Evolutionary conservation across 2,797 vertebrate species (phyloP), one percentile per base, ranked within the genome.

Genomic region (Uromys caudimaculatus): DNA sequence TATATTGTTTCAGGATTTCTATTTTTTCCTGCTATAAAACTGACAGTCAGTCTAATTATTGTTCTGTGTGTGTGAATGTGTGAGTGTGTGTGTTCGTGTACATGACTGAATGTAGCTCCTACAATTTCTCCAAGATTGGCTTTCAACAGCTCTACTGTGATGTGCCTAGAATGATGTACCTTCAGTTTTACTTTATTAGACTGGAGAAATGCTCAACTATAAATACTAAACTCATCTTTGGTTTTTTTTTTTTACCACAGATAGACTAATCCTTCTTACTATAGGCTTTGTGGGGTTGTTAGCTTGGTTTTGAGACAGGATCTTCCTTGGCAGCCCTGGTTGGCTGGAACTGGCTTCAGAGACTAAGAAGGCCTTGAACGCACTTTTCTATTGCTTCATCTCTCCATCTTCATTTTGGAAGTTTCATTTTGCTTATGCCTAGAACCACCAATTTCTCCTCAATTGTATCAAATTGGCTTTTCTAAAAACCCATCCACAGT

Each of bases 171-270:
- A n/a, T 58, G 6, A 58, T 58, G 56, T 56, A 76, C 10, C 8
- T 52, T 52, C 32, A 64, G n/a, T 78, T 64, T 79, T 64, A 19
- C 27, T 82, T 88, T 67, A 92, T 52, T 75, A 75, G 14, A 29
- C 69, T 89, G 64, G 7, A 81, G 41, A 94, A 86, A 86, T n/a
- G 5, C 6, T 86, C 79, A 89, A n/a, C n/a, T 91, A 27, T 54
- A 88, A 92, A 78, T 60, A 58, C 6, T 44, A 23, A 52, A 29
- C 8, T 21, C 14, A 58, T 75, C 78, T 75, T 38, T 85, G 10
- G 27, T n/a, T 69, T 1, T 50, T 50, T 79, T 81, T 73, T 75
- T 67, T 81, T 71, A 41, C 24, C n/a, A 87, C 23, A 52, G 77
- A 78, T 32, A 52, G 6, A 64, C 75, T 58, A 76, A 44, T 69